Conservation (phyloP, 53 echinoderm and acorn worm species). For the Holothuria leucospilota region DNA sequence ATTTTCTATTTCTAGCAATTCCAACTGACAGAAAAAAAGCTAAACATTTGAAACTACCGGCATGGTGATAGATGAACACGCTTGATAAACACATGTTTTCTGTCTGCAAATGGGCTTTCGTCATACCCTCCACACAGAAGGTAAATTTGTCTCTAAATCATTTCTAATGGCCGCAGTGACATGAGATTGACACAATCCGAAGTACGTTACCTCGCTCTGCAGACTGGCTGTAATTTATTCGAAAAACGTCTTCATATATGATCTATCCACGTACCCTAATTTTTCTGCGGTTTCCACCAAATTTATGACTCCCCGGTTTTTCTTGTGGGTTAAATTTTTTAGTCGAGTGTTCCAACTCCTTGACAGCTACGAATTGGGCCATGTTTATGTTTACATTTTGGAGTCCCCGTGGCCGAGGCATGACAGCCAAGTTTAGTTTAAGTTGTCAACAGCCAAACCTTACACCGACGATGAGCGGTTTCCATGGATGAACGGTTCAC, state of each 20-base stretch:
- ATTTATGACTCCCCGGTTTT: constrained; percentile 26
- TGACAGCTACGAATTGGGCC: constrained; percentile 41
- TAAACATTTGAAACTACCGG: constrained; percentile 8
- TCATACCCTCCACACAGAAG: constrained; percentile 32
- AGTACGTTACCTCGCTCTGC: constrained; percentile 15
- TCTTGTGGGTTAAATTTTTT: constrained; percentile 3
- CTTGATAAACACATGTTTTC: constrained; percentile 45
- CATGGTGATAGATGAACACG: constrained; percentile 31
- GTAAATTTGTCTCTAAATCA: constrained; percentile 40
- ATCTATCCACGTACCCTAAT: constrained; percentile 29
- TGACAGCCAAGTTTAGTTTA: constrained; percentile 42
- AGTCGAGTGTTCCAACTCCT: background rate
- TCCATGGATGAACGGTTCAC: constrained; percentile 39
- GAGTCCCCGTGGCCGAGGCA: constrained; percentile 39
- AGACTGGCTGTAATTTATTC: constrained; percentile 35
- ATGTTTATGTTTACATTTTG: constrained; percentile 48
- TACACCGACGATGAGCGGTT: constrained; percentile 16
- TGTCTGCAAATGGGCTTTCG: constrained; percentile 8
- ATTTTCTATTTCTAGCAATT: too few relatives aligned
- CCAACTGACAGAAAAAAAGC: constrained; percentile 1
- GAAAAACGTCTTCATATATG: constrained; percentile 39
- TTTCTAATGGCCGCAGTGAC: constrained; percentile 32
- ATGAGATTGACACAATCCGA: constrained; percentile 35
- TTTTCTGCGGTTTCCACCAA: constrained; percentile 15
- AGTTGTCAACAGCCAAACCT: constrained; percentile 40